Evolutionary conservation across 1,140 invertebrate genomes (phyloP).

Genomic region (Antheraea pernyi): DNA sequence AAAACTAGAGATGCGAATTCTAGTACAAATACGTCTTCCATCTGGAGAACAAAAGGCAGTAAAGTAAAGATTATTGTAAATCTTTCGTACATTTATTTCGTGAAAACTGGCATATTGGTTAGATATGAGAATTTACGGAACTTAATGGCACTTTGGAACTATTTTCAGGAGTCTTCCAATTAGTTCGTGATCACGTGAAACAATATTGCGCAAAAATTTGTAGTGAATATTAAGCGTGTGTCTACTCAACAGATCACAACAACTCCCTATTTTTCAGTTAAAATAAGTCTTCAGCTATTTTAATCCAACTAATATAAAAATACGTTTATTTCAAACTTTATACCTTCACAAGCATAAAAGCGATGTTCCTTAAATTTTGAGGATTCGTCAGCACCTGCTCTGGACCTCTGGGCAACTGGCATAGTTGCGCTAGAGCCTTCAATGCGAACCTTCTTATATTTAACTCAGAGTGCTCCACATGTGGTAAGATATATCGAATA

Average conservation of each 20-base stretch:
- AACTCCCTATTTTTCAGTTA: too few species aligned
- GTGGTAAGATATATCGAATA: constrained; percentile 52
- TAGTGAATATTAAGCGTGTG: too few species aligned
- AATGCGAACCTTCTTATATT: constrained; percentile 63
- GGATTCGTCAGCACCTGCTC: constrained; percentile 54
- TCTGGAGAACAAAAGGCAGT: constrained; percentile 30
- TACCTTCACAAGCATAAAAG: constrained; percentile 60
- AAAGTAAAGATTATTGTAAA: not conserved
- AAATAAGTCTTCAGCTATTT: too few species aligned
- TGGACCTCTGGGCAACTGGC: constrained; percentile 59
- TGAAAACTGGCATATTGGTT: too few species aligned
- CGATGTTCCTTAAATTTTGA: constrained; percentile 58
- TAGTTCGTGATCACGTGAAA: too few species aligned
- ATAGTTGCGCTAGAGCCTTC: constrained; percentile 64
- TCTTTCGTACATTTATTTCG: not conserved
- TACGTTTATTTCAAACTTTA: too few species aligned
- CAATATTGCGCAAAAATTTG: too few species aligned
- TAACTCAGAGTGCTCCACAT: constrained; percentile 57
- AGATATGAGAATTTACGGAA: too few species aligned
- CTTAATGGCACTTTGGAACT: too few species aligned
- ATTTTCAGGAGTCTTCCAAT: too few species aligned
- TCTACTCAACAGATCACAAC: too few species aligned
- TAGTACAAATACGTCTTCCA: constrained; percentile 63
- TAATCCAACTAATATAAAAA: too few species aligned
- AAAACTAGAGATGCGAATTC: constrained; percentile 66